A percentile compares a stretch with the other conserved stretches of the same genome.
These are phyloP conservation scores for Ivindomyrus marchei DNA, from an alignment of 2,113 vertebrate species.

Conservation along the genomic window DNA sequence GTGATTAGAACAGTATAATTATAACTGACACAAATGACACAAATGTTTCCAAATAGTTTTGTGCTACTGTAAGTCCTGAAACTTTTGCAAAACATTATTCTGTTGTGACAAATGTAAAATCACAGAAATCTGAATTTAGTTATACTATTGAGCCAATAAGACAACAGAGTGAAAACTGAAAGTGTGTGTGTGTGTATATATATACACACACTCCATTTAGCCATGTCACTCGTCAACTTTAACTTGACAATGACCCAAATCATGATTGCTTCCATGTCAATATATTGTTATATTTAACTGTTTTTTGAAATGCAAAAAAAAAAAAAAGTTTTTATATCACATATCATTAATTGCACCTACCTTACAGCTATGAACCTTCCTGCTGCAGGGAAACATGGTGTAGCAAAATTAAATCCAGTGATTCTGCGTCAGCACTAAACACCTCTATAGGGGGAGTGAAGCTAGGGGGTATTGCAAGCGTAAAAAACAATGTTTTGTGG, in stretches of 20 bases:
- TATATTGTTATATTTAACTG: not conserved
- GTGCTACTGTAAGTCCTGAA: not conserved
- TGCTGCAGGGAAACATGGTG: constrained; percentile 61
- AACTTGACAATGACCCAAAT: not conserved
- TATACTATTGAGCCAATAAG: not conserved
- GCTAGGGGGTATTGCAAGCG: constrained; percentile 21
- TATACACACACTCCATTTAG: not conserved
- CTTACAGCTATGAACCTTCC: constrained; percentile 69
- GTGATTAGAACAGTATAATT: constrained; percentile 69
- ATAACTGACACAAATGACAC: constrained; percentile 62
- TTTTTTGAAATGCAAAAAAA: constrained; percentile 14
- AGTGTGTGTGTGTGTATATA: not conserved
- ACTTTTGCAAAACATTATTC: not conserved
- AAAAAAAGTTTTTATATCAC: constrained; percentile 3
- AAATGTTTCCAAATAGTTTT: constrained; percentile 52
- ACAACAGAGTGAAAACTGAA: not conserved
- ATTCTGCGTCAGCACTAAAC: constrained; percentile 64
- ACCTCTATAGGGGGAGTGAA: constrained; percentile 54
- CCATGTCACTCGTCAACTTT: not conserved
- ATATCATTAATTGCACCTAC: constrained; percentile 65
- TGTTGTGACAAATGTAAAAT: not conserved
- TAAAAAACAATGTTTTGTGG: constrained; percentile 49
- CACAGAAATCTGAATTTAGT: not conserved
- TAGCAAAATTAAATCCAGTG: constrained; percentile 74
- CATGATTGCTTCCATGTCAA: not conserved